Evolutionary conservation across 2,797 vertebrate species (phyloP).

Genomic region (Manis pentadactyla): DNA sequence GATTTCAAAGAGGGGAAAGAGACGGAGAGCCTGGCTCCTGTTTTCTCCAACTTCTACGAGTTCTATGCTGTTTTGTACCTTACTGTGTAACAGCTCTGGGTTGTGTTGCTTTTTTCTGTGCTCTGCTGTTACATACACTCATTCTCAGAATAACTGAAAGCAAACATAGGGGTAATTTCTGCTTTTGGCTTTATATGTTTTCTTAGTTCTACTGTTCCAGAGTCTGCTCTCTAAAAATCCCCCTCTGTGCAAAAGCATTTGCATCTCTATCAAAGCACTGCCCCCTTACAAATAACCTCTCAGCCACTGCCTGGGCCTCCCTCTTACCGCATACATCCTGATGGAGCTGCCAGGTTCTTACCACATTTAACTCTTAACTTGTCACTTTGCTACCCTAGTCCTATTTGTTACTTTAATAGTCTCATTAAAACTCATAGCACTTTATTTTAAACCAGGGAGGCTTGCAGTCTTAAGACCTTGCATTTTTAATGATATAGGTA

Average conservation of each 20-base stretch:
- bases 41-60: conserved; percentile 55
- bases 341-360: conserved; percentile 79
- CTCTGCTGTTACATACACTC: conserved; percentile 73
- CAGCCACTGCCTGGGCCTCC: conserved; percentile 78
- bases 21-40: conserved; percentile 44
- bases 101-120: conserved; percentile 66
- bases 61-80: conserved; percentile 72
- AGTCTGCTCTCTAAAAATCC: conserved; percentile 78
- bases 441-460: conserved; percentile 62
- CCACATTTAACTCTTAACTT: conserved; percentile 83
- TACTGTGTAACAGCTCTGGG: conserved; percentile 70
- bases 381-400: conserved; percentile 66
- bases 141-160: conserved; percentile 80
- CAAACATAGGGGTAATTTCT: conserved; percentile 79
- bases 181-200: conserved; percentile 76
- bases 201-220: conserved; percentile 79
- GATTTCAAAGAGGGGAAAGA: conserved; percentile 56
- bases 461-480: conserved; percentile 43
- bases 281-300: conserved; percentile 81
- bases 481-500: conserved; percentile 54
- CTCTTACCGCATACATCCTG: conserved; percentile 80
- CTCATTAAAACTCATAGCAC: conserved; percentile 62
- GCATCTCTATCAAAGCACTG: conserved; percentile 80
- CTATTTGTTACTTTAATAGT: conserved; percentile 77
- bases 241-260: conserved; percentile 80